phyloP scores from a whole-genome alignment of 1,140 invertebrate genomes.

The Dendroctonus valens region DNA sequence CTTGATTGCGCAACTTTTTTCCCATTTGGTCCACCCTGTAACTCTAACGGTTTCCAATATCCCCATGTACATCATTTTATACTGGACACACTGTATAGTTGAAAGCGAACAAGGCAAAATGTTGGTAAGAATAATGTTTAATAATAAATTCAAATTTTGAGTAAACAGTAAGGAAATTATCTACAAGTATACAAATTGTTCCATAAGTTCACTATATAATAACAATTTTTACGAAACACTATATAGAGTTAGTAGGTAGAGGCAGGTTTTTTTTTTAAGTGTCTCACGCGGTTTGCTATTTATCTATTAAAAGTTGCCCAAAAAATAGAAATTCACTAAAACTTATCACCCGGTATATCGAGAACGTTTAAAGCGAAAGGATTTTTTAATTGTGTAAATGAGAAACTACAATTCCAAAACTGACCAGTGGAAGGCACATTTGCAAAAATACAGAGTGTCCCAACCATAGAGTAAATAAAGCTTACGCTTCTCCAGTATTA shows the following conservation, averaged over 20 bases:
- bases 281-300: background rate
- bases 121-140: slow-evolving; percentile 34
- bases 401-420: background rate
- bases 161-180: slow-evolving; percentile 41
- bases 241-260: background rate
- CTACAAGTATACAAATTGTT: slow-evolving; percentile 48
- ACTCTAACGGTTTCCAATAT: too few species aligned
- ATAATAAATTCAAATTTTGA: slow-evolving; percentile 36
- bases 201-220: slow-evolving; percentile 47
- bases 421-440: too few species aligned
- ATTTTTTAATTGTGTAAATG: background rate
- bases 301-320: background rate
- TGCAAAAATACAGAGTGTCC: too few species aligned
- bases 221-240: slow-evolving; percentile 39
- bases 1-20: too few species aligned
- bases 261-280: background rate
- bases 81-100: too few species aligned
- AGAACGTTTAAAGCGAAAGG: background rate
- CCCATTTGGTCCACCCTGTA: too few species aligned
- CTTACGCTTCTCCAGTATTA: too few species aligned
- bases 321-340: slow-evolving; percentile 2
- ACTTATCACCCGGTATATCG: background rate
- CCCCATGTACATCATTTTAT: too few species aligned
- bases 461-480: too few species aligned
- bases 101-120: slow-evolving; percentile 12